Evolutionary conservation across 2,888 invertebrate species (phyloP), one percentile per base, ranked within the genome.

Genomic region (Tenodera sinensis): DNA sequence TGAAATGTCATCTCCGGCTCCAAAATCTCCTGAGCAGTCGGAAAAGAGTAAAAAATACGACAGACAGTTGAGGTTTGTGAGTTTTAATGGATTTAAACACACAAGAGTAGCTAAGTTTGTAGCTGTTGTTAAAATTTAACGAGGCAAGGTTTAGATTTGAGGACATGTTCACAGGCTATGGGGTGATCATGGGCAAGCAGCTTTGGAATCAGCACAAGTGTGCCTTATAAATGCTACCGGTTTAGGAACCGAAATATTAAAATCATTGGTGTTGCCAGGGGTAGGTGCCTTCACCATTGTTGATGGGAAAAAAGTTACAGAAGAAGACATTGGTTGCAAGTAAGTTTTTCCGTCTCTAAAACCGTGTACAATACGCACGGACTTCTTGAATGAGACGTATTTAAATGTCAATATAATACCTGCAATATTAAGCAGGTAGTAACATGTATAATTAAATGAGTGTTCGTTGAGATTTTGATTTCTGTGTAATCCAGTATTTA

Each of bases 131-230:
- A 83, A 83, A 9, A 20, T 27, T 0, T 20, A 83, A 9, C 20
- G n/a, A 15, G n/a, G 28, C 88, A 25, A 28, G 14, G 82, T 89
- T 71, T 25, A 20, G 54, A 71, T 25, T 20, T 71, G 54, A 90
- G 4, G 20, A n/a, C 28, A 20, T 27, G 83, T 88, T 91, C 90
- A 2, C 91, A 97, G 98, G 92, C 95, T 99, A 92, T 99, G 99
- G 99, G 99, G 99, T 90, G 99, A 99, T 93, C 98, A 99, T 94
- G 99, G 99, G 0, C 99, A 99, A 94, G 94, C 95, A 91, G 95
- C 97, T 6, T 94, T 99, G 89, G 99, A 99, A 94, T 95, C 95
- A 90, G 96, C 98, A 27, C 97, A 97, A 93, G 96, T 99, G 91
- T 99, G 99, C 93, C 93, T 99, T 34, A 96, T 99, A 91, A 98